Evolutionary conservation across 2,797 vertebrate species (phyloP), one percentile per base, ranked within the genome.

Genomic region (Gymnothorax javanicus): DNA sequence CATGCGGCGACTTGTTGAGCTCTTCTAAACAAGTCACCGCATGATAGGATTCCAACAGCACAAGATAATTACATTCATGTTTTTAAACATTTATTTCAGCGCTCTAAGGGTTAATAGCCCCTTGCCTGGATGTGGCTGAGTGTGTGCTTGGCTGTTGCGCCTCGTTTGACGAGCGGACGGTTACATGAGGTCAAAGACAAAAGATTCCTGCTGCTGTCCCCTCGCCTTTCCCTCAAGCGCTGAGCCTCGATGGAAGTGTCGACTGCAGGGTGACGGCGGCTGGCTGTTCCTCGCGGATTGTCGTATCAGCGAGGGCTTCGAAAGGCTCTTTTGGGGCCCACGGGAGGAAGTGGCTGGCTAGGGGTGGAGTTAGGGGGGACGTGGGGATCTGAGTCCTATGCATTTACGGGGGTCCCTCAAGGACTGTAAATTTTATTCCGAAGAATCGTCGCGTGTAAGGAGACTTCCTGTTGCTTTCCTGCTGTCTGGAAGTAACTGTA

Each of bases 391-490:
- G 54, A 71, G 20, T 85, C 86, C 91, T 93, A 90, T 9, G 87
- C 91, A 91, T 71, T 71, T 90, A 87, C 43, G 9, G 89, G 89
- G 64, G 64, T 69, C 93, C 94, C 93, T 92, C 88, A 84, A 94
- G 89, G 91, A 92, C 94, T 94, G 92, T 94, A 93, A 93, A 95
- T 92, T 92, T 94, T 82, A 67, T 92, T 94, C 88, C 90, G 88
- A 93, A 94, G 94, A 95, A 95, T 94, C 86, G 94, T 96, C 90
- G 94, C 94, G 95, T 96, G 96, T 95, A 94, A 96, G 95, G 93
- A 93, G 92, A 95, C 92, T 96, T 96, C 95, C 96, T 96, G 94
- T 94, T 92, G 93, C 93, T 94, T 90, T 23, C 90, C 91, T 89
- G 90, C 91, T 93, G 94, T 94, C 94, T 96, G 94, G 95, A 94